These are phyloP conservation scores for Sylvilagus floridanus DNA, from an alignment of 2,797 vertebrate genomes.

Conservation along the genomic window DNA sequence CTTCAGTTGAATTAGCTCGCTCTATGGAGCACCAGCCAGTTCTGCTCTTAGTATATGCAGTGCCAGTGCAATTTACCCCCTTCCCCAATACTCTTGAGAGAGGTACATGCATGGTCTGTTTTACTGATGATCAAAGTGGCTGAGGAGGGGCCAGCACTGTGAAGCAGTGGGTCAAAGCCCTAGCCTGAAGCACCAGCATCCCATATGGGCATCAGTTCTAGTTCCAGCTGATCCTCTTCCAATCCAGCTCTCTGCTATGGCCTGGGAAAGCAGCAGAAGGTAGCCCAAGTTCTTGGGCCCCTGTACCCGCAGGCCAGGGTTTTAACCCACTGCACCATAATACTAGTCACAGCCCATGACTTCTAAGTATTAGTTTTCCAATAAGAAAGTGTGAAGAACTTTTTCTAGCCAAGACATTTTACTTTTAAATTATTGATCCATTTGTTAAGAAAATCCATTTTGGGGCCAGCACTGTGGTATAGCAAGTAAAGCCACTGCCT, in stretches of 20 bases:
- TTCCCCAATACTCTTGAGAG: background rate
- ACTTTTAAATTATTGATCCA: background rate
- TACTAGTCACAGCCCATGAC: background rate
- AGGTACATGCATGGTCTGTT: background rate
- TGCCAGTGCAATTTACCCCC: no score
- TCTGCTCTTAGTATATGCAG: background rate
- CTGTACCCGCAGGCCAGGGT: no score
- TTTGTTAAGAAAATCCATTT: conserved; percentile 17
- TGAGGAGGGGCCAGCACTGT: background rate
- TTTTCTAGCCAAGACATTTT: background rate
- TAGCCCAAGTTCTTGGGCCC: no score
- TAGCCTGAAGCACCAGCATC: no score
- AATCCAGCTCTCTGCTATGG: no score
- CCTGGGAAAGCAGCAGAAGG: no score
- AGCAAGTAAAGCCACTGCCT: no score
- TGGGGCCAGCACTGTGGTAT: no score
- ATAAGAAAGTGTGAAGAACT: background rate
- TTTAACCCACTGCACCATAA: no score
- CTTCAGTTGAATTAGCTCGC: background rate
- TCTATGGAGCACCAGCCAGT: background rate
- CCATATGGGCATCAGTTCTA: no score
- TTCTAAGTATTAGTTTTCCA: background rate
- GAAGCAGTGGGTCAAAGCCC: no score
- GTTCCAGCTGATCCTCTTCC: no score
- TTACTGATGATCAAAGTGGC: background rate